Evolutionary conservation across 2,888 invertebrate genomes (phyloP).

Genomic region (Endotricha flammealis): DNA sequence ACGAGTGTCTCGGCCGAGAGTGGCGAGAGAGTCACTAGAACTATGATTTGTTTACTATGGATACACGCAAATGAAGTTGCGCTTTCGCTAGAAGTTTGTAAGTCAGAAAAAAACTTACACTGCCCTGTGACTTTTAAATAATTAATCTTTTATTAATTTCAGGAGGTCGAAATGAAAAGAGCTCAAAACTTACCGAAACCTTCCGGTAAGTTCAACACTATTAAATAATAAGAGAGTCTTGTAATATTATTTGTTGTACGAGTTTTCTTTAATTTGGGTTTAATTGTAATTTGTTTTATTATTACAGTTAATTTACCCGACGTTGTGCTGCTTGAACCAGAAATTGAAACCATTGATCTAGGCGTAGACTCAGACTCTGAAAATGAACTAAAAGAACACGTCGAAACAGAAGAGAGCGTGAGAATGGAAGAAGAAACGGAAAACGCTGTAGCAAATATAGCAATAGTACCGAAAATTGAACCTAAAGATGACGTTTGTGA

Average conservation of each 20-base stretch:
- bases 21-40: too few species aligned
- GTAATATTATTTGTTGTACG: too few species aligned
- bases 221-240: too few species aligned
- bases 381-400: conserved; percentile 6
- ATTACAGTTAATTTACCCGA: conserved; percentile 44
- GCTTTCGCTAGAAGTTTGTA: neutral
- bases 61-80: conserved; percentile 10
- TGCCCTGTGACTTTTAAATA: too few species aligned
- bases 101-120: too few species aligned
- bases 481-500: neutral
- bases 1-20: too few species aligned
- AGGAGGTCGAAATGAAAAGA: conserved; percentile 22
- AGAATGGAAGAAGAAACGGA: conserved; percentile 1
- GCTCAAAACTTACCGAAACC: neutral
- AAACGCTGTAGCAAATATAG: conserved; percentile 22
- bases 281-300: too few species aligned
- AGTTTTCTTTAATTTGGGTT: too few species aligned
- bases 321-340: conserved; percentile 44
- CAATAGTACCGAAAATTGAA: neutral
- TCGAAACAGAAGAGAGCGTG: conserved; percentile 1
- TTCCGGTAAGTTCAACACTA: conserved; percentile 5
- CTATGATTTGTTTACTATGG: too few species aligned
- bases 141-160: too few species aligned
- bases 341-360: conserved; percentile 52
- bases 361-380: conserved; percentile 38